These are phyloP conservation scores for Steatornis caripensis DNA, from an alignment of 2,113 vertebrate species.

Conservation along the genomic window DNA sequence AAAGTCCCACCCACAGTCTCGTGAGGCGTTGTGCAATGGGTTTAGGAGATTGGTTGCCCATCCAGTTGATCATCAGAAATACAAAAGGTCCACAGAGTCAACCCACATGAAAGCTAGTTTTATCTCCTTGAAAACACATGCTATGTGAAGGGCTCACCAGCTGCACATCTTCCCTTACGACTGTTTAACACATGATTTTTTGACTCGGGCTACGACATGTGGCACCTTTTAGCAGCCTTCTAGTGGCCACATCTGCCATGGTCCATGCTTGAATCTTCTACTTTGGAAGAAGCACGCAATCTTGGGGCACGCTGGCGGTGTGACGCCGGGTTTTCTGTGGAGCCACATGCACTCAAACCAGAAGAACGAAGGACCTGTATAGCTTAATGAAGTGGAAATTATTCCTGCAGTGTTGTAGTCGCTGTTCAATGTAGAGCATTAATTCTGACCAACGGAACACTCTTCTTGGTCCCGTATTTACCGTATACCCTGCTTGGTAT, in stretches of 20 bases:
- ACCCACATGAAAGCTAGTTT: background rate
- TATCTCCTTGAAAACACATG: background rate
- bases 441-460: background rate
- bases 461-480: background rate
- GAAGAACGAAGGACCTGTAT: background rate
- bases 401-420: background rate
- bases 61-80: background rate
- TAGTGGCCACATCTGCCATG: background rate
- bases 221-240: background rate
- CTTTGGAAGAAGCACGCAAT: background rate
- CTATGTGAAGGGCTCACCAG: background rate
- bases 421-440: background rate
- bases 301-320: background rate
- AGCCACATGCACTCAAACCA: background rate
- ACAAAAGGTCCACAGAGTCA: background rate
- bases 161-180: background rate
- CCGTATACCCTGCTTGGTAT: background rate
- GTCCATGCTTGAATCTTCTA: background rate
- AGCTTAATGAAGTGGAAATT: background rate
- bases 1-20: background rate
- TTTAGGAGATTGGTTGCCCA: background rate
- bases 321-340: rapidly evolving
- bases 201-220: rapidly evolving
- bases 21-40: background rate
- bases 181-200: background rate